Conservation (phyloP, 2,888 invertebrate species). For the Hipparchia semele region DNA sequence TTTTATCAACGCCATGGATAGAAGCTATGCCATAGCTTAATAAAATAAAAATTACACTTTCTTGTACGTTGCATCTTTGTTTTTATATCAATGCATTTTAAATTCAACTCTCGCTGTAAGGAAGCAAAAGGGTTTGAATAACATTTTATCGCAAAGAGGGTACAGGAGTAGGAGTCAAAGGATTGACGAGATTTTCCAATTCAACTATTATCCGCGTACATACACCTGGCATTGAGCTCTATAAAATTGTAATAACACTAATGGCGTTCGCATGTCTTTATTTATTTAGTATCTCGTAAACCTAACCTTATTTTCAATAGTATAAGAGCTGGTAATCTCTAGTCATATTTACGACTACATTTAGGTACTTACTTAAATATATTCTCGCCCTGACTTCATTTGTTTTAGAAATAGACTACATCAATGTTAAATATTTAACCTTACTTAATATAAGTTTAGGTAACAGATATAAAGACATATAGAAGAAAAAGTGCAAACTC, state of each 20-base stretch:
- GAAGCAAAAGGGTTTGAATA: background rate
- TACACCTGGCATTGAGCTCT: slow-evolving; percentile 43
- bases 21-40: too few relatives aligned
- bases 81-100: background rate
- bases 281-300: slow-evolving; percentile 73
- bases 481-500: too few relatives aligned
- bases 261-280: slow-evolving; percentile 76
- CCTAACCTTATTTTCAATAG: slow-evolving; percentile 55
- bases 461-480: too few relatives aligned
- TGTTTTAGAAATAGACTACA: too few relatives aligned
- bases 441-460: too few relatives aligned
- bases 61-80: too few relatives aligned
- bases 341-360: background rate
- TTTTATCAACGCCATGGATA: too few relatives aligned
- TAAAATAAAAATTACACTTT: too few relatives aligned
- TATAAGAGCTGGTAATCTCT: background rate
- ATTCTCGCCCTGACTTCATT: too few relatives aligned
- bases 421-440: too few relatives aligned
- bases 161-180: too few relatives aligned
- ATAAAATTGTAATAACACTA: slow-evolving; percentile 76
- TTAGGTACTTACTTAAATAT: too few relatives aligned
- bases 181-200: slow-evolving; percentile 62
- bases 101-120: background rate
- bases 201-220: slow-evolving; percentile 35
- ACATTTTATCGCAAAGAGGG: background rate